phyloP scores from a whole-genome alignment of 2,797 vertebrate species.

The Betta splendens region DNA sequence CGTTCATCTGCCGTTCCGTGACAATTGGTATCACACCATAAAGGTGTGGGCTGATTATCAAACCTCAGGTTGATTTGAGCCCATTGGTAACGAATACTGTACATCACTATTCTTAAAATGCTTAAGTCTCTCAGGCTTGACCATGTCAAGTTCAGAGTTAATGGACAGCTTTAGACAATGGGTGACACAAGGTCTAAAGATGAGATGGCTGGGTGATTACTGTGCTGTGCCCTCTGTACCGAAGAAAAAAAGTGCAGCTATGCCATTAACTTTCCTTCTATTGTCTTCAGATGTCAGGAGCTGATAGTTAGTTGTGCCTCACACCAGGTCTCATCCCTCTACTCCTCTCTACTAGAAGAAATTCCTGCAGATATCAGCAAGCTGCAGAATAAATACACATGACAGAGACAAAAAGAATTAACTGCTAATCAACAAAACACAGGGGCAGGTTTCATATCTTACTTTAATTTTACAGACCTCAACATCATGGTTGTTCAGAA shows the following conservation, averaged over 20 bases:
- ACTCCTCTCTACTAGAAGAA: background rate
- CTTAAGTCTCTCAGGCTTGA: constrained; percentile 14
- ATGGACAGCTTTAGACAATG: background rate
- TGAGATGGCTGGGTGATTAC: background rate
- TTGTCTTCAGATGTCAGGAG: background rate
- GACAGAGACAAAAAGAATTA: background rate
- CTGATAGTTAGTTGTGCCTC: background rate
- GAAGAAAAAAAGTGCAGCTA: constrained; percentile 7
- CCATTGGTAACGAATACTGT: no score
- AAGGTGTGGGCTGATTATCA: no score
- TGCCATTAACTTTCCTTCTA: background rate
- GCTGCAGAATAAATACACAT: background rate
- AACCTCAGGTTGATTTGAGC: no score
- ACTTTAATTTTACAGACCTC: no score
- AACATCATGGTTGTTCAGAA: no score
- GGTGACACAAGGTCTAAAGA: background rate
- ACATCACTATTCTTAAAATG: no score
- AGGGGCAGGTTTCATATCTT: no score
- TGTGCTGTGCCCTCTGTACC: background rate
- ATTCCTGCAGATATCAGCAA: background rate
- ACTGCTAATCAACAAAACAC: no score
- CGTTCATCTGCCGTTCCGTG: no score
- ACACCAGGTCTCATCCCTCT: background rate
- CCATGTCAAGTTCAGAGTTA: constrained; percentile 18
- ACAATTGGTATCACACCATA: no score